Evolutionary conservation across 1,140 invertebrate species (phyloP).

Genomic region (Drosophila suzukii): DNA sequence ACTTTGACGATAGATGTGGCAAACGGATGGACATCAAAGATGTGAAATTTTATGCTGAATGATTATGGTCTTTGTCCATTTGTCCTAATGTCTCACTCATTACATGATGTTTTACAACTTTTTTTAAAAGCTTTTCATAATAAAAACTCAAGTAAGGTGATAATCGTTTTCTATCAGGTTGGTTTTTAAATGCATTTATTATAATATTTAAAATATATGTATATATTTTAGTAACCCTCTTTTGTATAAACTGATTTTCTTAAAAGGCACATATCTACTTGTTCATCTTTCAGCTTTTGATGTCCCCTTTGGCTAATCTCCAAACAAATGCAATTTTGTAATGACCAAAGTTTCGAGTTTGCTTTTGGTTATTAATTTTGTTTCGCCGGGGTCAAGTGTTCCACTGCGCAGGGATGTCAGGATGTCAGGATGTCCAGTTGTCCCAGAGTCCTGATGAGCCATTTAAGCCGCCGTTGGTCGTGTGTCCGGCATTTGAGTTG

Average conservation of each 20-base stretch:
- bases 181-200: no score
- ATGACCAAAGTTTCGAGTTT: conserved; percentile 20
- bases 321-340: conserved; percentile 51
- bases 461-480: conserved; percentile 58
- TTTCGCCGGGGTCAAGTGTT: conserved; percentile 11
- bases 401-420: conserved; percentile 5
- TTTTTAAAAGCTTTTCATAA: conserved; percentile 11
- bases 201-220: no score
- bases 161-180: background rate
- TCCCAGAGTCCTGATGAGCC: conserved; percentile 27
- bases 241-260: background rate
- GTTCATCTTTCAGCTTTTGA: background rate
- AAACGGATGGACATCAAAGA: background rate
- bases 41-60: conserved; percentile 11
- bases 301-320: conserved; percentile 14
- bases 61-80: conserved; percentile 16
- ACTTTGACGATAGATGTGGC: background rate
- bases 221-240: no score
- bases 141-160: conserved; percentile 1
- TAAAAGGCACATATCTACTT: background rate
- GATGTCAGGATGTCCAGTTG: conserved; percentile 3
- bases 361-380: conserved; percentile 8
- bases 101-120: background rate
- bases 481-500: conserved; percentile 57
- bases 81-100: conserved; percentile 35